phyloP scores from a whole-genome alignment of 2,797 vertebrate genomes.

The Pogonophryne albipinna region DNA sequence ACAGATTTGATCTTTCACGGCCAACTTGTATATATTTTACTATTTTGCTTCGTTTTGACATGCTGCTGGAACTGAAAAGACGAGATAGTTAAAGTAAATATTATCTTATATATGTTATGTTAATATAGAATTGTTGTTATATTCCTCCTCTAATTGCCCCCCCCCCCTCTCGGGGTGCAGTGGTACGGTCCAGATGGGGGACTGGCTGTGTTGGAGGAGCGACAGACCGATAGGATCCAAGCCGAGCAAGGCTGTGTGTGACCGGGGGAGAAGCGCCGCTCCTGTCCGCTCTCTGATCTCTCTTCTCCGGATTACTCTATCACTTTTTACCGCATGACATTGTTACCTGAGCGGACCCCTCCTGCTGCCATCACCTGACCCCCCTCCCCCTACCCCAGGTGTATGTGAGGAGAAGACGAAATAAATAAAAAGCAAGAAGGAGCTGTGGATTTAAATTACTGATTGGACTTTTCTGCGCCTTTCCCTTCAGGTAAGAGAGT shows the following conservation, averaged over 20 bases:
- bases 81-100: no score
- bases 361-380: neutral
- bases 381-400: neutral
- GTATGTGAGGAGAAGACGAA: conserved; percentile 2
- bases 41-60: no score
- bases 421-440: conserved; percentile 17
- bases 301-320: conserved; percentile 44
- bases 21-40: no score
- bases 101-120: no score
- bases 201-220: conserved; percentile 49
- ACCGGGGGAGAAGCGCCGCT: conserved; percentile 85
- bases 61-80: no score
- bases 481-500: conserved; percentile 57
- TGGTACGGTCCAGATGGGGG: conserved; percentile 68
- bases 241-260: conserved; percentile 72
- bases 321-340: neutral
- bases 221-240: conserved; percentile 61
- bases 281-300: conserved; percentile 64
- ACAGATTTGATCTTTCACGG: no score
- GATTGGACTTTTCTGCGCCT: conserved; percentile 58
- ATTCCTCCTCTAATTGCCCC: rapidly evolving
- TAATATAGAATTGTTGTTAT: rapidly evolving
- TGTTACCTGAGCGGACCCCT: conserved; percentile 1
- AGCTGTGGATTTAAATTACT: conserved; percentile 61
- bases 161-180: neutral